Conservation (phyloP, 2,113 vertebrate genomes). For the Acrocephalus kingi region DNA sequence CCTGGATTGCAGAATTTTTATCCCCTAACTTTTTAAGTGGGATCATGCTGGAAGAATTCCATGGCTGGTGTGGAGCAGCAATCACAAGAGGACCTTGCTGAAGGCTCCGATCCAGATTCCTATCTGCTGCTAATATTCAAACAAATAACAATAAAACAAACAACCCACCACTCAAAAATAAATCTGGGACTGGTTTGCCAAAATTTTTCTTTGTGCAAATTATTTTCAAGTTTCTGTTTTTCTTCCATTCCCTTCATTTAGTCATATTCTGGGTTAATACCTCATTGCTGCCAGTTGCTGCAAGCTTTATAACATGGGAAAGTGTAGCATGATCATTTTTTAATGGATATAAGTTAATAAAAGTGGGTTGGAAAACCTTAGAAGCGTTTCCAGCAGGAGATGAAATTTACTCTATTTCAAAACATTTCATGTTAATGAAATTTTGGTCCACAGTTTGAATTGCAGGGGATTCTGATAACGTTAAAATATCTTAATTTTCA, state of each 20-base stretch:
- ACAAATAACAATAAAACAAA: neutral
- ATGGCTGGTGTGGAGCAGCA: neutral
- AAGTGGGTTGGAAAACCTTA: neutral
- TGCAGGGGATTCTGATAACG: neutral
- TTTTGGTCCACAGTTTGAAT: neutral
- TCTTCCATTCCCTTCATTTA: neutral
- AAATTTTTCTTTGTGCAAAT: neutral
- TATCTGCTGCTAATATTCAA: neutral
- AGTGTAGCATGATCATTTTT: neutral
- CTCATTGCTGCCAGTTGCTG: neutral
- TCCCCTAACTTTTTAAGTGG: neutral
- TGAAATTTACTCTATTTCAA: neutral
- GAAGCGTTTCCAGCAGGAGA: neutral
- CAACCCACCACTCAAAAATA: neutral
- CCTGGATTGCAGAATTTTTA: neutral
- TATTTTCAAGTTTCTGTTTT: neutral
- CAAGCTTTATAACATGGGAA: neutral
- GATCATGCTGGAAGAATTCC: neutral
- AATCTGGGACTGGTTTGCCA: neutral
- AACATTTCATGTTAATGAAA: neutral
- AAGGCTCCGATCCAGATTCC: neutral
- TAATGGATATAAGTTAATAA: constrained; percentile 16
- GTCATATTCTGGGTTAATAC: neutral
- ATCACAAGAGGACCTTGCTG: neutral
- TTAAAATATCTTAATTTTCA: neutral